Evolutionary conservation across 2,797 vertebrate genomes (phyloP), one percentile per base, ranked within the genome.

Genomic region (Periparus ater): DNA sequence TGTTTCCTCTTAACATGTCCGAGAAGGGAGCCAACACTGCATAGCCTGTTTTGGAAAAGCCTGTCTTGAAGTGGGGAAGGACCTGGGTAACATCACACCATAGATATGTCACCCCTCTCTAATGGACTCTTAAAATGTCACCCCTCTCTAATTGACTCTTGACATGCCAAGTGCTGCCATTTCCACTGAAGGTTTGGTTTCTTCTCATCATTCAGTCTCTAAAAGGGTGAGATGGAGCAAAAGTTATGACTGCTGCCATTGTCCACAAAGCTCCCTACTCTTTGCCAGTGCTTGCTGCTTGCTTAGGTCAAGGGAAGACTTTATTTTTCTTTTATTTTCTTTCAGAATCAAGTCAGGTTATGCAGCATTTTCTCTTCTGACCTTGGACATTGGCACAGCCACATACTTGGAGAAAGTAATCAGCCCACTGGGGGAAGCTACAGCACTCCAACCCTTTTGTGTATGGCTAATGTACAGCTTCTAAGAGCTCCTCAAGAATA

Each of bases 161-260:
- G 19, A 11, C 0, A 0, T 67, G 76, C 79, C 58, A 75, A 75
- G 36, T 13, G 26, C 72, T 48, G 67, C n/a, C 44, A 2, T 1
- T 77, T 91, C 32, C 10, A 50, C 18, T 34, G 44, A 30, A 8
- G 16, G 20, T 42, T 82, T 88, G 44, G 10, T 73, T 75, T 60
- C 19, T 73, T 38, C 9, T 54, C 17, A 2, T 76, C 44, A 5
- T 78, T 70, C 66, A 88, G 13, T n/a, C 58, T 20, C 11, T 66
- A 9, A 48, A 71, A 61, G 26, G 72, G 51, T 0, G 0, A 85
- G 50, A n/a, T 25, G 16, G 15, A 91, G 22, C 44, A 29, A 7
- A 40, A 92, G 18, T 50, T 51, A 16, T 0, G 5, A 27, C 53
- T 55, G 48, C 7, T 23, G 12, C 4, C 0, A 0, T 36, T 81